phyloP scores from a whole-genome alignment of 2,888 invertebrate species.

The Drosophila koepferae region DNA sequence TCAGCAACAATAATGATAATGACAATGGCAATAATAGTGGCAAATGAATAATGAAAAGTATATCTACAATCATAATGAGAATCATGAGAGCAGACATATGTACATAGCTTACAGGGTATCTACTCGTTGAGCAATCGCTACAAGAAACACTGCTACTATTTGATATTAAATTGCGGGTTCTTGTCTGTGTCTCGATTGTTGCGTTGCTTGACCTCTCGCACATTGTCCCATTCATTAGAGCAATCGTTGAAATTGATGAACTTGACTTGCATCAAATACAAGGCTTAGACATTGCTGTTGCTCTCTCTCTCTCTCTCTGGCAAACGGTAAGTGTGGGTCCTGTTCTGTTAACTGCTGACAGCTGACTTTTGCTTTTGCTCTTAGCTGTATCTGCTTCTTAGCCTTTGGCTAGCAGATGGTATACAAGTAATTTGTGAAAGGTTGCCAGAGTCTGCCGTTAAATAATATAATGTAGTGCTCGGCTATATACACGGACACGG shows the following conservation, averaged over 20 bases:
- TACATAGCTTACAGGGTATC: neutral
- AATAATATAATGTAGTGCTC: neutral
- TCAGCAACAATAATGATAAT: neutral
- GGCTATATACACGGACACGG: neutral
- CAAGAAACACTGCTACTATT: no score
- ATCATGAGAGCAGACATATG: neutral
- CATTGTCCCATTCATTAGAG: constrained; percentile 1
- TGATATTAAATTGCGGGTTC: neutral
- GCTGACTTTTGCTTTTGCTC: neutral
- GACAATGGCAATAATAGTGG: neutral
- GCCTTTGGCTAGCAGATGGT: neutral
- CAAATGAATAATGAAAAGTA: no score
- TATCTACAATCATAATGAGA: neutral
- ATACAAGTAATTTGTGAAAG: constrained; percentile 1
- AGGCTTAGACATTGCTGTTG: neutral
- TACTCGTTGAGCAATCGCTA: neutral
- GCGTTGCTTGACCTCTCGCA: neutral
- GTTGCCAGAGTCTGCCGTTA: neutral
- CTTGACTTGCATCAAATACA: neutral
- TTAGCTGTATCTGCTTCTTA: neutral
- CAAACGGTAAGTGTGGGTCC: constrained; percentile 7
- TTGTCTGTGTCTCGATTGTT: constrained; percentile 3
- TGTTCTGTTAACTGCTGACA: constrained; percentile 3
- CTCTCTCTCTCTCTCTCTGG: neutral
- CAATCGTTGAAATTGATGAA: constrained; percentile 10